Base-by-base conservation (phyloP, 2,888 invertebrate species). In the Caenorhabditis sp. region DNA sequence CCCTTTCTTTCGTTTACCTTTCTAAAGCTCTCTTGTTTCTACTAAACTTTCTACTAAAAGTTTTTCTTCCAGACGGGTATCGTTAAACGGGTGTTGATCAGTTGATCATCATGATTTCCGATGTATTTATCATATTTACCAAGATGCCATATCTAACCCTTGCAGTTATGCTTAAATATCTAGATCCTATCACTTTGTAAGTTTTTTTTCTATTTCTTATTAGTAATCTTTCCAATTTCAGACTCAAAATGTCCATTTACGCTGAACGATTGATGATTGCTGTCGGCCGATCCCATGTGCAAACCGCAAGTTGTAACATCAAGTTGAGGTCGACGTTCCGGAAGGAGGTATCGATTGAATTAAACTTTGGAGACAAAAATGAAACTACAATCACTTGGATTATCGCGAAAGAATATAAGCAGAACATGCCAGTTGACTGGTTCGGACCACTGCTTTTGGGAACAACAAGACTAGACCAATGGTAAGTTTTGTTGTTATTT, bases 141-240 rank as follows among this genome's bases (percentile, higher is more conserved):
- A 37, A 61, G 13, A 44, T 61, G 1, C 61, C 61, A n/a, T 61
- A 40, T 24, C 15, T 61, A 44, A 44, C 61, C 15, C 24, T 44
- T 15, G 44, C 24, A 22, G 15, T 32, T 15, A 26, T 61, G 2
- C 26, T 44, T 24, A 0, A 44, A 15, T 44, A 32, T 15, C 24
- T 61, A 44, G 44, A 61, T 40, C 44, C 61, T 24, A 44, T 61
- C 8, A 32, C 44, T 28, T 26, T 61, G 61, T 61, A 26, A 61
- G 61, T 61, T 20, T 15, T 9, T 9, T 4, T 1, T n/a, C 44
- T 1, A 22, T 5, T n/a, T 20, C 18, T 13, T 20, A 40, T 1
- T 22, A 13, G n/a, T 56, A 15, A 22, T 1, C 20, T 15, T 15
- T 26, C n/a, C 9, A 20, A 35, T 40, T 60, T n/a, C 20, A 50